A percentile compares a stretch with the other conserved stretches of the same genome.
These are phyloP conservation scores for Masnerella sp. DNA, from an alignment of 2,888 invertebrate species.

Conservation along the genomic window DNA sequence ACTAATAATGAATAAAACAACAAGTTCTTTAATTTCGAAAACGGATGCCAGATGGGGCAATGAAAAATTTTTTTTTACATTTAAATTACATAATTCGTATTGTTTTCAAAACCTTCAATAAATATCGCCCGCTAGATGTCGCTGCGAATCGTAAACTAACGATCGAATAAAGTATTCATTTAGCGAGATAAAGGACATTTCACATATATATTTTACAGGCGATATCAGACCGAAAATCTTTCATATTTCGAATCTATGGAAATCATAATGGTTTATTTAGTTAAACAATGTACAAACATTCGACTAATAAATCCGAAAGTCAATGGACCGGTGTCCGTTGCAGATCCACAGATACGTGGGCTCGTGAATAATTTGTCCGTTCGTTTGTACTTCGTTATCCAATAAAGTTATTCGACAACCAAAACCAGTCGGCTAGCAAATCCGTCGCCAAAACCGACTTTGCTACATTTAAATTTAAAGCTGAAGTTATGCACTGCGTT, in stretches of 20 bases:
- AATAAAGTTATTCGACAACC: constrained; percentile 57
- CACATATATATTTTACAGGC: constrained; percentile 24
- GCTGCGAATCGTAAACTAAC: not conserved
- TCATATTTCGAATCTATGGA: constrained; percentile 29
- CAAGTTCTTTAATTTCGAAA: no score
- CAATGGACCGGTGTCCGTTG: constrained; percentile 46
- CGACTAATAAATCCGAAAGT: constrained; percentile 55
- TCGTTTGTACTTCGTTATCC: constrained; percentile 58
- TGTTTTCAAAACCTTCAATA: not conserved
- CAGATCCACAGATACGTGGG: constrained; percentile 50
- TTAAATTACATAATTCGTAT: no score
- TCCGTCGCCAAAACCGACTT: constrained; percentile 39
- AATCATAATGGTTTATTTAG: constrained; percentile 44
- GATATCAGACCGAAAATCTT: constrained; percentile 27
- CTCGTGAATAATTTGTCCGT: constrained; percentile 59
- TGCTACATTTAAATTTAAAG: constrained; percentile 49
- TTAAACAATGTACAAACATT: constrained; percentile 52
- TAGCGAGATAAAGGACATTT: not conserved
- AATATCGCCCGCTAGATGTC: not conserved
- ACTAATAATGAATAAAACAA: no score
- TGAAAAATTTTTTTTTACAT: no score
- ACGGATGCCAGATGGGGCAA: no score
- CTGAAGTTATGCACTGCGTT: constrained; percentile 27
- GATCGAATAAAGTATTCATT: not conserved
- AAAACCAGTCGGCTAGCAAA: constrained; percentile 41